phyloP scores from a whole-genome alignment of 2,797 vertebrate genomes.

The Microtus obscurus region DNA sequence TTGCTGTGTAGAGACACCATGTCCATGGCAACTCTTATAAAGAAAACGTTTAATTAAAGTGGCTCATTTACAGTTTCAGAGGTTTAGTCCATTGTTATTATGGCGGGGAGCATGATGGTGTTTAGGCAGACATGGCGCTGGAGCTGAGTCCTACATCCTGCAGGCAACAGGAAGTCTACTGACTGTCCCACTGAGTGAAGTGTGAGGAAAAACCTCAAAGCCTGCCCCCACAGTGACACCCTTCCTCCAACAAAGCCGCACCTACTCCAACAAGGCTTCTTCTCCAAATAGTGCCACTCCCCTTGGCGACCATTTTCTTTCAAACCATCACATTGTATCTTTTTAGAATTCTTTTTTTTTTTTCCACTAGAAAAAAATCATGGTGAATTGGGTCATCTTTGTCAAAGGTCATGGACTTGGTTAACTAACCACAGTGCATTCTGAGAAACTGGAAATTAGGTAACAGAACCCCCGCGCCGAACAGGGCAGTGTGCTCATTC shows the following conservation, averaged over 20 bases:
- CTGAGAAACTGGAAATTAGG: neutral
- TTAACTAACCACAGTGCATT: neutral
- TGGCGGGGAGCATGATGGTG: neutral
- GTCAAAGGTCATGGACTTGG: neutral
- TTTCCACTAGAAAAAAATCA: neutral
- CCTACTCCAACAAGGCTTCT: neutral
- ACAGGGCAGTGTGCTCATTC: fast-evolving
- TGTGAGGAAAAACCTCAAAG: neutral
- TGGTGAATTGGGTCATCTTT: neutral
- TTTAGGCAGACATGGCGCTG: neutral
- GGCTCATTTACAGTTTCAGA: neutral
- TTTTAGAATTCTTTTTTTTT: neutral
- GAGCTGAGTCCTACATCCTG: neutral
- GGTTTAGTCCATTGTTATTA: neutral
- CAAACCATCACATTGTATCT: neutral
- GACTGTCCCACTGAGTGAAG: neutral
- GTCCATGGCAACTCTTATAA: neutral
- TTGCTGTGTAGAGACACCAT: neutral
- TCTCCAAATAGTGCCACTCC: neutral
- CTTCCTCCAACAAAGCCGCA: neutral
- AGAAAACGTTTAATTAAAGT: neutral
- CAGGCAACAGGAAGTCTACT: neutral
- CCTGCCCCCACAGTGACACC: neutral
- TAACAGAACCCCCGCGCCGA: no score
- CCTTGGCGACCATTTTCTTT: neutral